Evolutionary conservation across 2,888 invertebrate genomes (phyloP).

Genomic region (Athetis lepigone): DNA sequence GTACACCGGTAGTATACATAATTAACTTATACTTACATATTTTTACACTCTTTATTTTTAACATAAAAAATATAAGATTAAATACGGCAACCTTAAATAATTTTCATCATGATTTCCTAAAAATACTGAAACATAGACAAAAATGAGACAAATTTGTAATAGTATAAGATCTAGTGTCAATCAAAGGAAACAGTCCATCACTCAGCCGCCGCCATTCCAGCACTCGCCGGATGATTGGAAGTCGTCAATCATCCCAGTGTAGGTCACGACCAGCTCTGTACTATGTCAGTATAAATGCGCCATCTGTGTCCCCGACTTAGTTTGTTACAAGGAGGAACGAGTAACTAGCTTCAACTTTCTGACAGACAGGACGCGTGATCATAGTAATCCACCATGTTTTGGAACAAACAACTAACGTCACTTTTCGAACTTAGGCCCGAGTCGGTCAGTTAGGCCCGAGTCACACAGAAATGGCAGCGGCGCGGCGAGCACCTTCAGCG

Average conservation of each 20-base stretch:
- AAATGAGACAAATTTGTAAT: not conserved
- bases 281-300: not conserved
- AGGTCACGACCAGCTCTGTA: not conserved
- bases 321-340: not conserved
- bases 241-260: conserved; percentile 38
- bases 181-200: conserved; percentile 16
- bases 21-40: too few species aligned
- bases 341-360: too few species aligned
- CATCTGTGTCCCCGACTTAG: not conserved
- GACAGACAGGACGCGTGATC: too few species aligned
- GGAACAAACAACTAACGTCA: too few species aligned
- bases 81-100: not conserved
- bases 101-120: not conserved
- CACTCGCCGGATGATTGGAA: conserved; percentile 24
- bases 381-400: too few species aligned
- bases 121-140: not conserved
- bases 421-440: too few species aligned
- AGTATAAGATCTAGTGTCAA: conserved; percentile 14
- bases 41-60: too few species aligned
- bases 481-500: too few species aligned
- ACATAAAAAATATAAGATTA: not conserved
- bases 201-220: conserved; percentile 28
- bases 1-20: too few species aligned
- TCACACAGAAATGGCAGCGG: too few species aligned
- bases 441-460: too few species aligned